phyloP scores from a whole-genome alignment of 2,797 vertebrate species.

The Myripristis murdjan region DNA sequence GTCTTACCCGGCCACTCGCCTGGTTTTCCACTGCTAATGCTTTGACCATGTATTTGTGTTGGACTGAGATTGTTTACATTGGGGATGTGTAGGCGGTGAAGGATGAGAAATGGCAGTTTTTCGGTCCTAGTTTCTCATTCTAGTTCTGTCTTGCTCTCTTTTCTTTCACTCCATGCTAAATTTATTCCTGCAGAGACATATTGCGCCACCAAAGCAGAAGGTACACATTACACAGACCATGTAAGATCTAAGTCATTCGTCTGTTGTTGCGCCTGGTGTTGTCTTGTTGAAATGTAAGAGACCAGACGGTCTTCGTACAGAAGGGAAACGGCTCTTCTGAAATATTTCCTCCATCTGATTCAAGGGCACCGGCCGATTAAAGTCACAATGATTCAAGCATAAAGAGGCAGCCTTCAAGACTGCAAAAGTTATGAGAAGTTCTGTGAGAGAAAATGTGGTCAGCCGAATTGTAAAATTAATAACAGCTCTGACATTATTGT shows the following conservation, averaged over 20 bases:
- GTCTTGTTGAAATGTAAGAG: constrained; percentile 20
- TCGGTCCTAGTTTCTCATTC: constrained; percentile 32
- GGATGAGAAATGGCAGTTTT: constrained; percentile 28
- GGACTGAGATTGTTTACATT: constrained; percentile 38
- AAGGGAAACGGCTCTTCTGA: too few species aligned
- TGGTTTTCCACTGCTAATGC: constrained; percentile 33
- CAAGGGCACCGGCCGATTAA: neutral
- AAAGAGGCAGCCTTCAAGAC: neutral
- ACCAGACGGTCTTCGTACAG: neutral
- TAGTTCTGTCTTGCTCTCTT: constrained; percentile 15
- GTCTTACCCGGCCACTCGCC: neutral
- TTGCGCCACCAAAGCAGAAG: constrained; percentile 1
- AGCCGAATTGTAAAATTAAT: too few species aligned
- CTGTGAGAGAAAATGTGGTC: too few species aligned
- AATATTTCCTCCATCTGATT: neutral
- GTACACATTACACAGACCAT: constrained; percentile 27
- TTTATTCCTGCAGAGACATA: constrained; percentile 12
- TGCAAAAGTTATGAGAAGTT: too few species aligned
- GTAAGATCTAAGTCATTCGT: constrained; percentile 25
- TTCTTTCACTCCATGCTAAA: constrained; percentile 17
- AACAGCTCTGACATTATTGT: too few species aligned
- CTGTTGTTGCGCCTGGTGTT: constrained; percentile 3
- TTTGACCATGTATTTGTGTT: constrained; percentile 50
- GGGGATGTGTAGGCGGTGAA: constrained; percentile 14
- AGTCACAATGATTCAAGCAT: neutral